Conservation (phyloP, 2,113 vertebrate genomes). For the Eulemur rufifrons region DNA sequence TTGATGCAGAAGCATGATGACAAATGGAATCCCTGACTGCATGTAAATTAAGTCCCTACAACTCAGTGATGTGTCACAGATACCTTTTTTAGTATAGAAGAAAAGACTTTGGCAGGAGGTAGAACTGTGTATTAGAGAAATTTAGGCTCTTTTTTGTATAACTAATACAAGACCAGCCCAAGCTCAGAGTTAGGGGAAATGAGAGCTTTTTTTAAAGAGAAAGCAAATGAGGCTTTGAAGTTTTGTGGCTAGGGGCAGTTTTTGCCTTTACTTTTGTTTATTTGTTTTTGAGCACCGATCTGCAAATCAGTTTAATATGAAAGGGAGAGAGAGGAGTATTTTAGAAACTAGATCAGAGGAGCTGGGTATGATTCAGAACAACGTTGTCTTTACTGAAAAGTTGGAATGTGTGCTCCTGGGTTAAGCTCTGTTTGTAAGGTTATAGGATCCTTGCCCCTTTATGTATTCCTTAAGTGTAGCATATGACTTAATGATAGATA, state of each 20-base stretch:
- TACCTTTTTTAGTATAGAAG: constrained; percentile 40
- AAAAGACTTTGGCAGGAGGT: constrained; percentile 10
- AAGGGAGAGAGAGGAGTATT: background rate
- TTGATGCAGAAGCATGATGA: background rate
- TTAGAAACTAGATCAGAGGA: constrained; percentile 55
- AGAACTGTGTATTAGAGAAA: background rate
- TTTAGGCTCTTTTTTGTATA: constrained; percentile 30
- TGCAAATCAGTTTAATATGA: background rate
- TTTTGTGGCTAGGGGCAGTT: constrained; percentile 25
- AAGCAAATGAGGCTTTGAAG: constrained; percentile 30
- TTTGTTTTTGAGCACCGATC: constrained; percentile 20
- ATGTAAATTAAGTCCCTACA: constrained; percentile 25
- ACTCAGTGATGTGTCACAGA: background rate
- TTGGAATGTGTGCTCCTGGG: background rate
- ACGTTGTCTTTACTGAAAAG: constrained; percentile 44
- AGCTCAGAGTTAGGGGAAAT: background rate
- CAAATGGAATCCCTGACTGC: background rate
- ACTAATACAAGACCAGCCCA: background rate
- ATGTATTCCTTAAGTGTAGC: background rate
- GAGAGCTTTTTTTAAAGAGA: constrained; percentile 2
- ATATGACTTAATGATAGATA: background rate
- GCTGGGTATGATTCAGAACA: background rate
- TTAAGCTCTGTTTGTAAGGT: constrained; percentile 11
- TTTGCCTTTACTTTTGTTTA: constrained; percentile 29
- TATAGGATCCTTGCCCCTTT: background rate